Conservation (phyloP, 2,888 invertebrate genomes). For the Oligia fasciuncula region DNA sequence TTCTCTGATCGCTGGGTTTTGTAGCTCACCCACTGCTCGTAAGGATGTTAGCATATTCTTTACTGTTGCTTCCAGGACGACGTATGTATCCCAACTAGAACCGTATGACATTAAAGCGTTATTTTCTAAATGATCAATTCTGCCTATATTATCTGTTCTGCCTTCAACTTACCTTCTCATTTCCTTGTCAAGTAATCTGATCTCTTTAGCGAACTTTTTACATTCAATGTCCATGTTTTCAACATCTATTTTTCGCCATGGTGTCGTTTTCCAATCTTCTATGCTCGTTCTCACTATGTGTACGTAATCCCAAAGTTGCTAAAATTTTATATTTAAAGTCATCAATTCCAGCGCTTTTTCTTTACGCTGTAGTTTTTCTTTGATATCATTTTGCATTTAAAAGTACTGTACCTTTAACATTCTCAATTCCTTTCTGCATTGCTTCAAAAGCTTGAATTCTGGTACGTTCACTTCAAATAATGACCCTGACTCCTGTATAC, state of each 20-base stretch:
- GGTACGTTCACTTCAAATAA: slow-evolving; percentile 98
- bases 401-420: slow-evolving; percentile 93
- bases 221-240: slow-evolving; percentile 99
- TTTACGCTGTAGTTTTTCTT: too few relatives aligned
- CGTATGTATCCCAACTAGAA: slow-evolving; percentile 96
- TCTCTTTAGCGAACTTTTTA: slow-evolving; percentile 99
- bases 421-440: slow-evolving; percentile 96
- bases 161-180: slow-evolving; percentile 92
- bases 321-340: slow-evolving; percentile 35
- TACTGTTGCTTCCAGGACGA: slow-evolving; percentile 96
- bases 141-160: background rate
- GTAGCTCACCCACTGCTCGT: slow-evolving; percentile 98
- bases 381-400: background rate
- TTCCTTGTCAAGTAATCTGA: slow-evolving; percentile 97
- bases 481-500: slow-evolving; percentile 96
- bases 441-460: slow-evolving; percentile 97
- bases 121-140: background rate
- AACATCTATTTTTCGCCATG: slow-evolving; percentile 98
- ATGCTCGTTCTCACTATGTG: slow-evolving; percentile 97
- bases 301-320: slow-evolving; percentile 99
- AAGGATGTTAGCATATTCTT: slow-evolving; percentile 99
- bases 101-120: background rate
- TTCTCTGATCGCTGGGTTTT: slow-evolving; percentile 98
- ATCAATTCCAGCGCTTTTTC: background rate
- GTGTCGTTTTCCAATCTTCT: slow-evolving; percentile 99